phyloP scores from a whole-genome alignment of 2,113 vertebrate genomes.

The Indri indri region DNA sequence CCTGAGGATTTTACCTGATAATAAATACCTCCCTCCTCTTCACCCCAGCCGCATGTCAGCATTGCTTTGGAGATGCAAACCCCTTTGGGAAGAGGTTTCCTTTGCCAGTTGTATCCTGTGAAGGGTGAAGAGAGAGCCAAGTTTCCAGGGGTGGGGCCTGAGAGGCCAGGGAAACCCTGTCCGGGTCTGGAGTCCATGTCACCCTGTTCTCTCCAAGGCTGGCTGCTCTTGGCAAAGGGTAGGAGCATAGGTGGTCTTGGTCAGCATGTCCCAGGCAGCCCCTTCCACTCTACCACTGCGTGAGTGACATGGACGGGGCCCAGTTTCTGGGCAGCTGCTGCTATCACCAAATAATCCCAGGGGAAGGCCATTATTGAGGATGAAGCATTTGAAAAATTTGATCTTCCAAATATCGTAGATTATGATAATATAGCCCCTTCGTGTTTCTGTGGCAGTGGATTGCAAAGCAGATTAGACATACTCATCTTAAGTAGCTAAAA shows the following conservation, averaged over 20 bases:
- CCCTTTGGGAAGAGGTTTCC: background rate
- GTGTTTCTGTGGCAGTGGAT: background rate
- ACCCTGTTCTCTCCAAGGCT: background rate
- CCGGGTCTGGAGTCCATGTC: background rate
- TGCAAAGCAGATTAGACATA: background rate
- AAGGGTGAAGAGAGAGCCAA: background rate
- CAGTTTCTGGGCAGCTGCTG: background rate
- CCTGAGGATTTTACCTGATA: background rate
- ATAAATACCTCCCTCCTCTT: background rate
- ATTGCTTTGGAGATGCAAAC: background rate
- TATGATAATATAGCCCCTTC: background rate
- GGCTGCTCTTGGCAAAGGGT: background rate
- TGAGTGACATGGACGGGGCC: background rate
- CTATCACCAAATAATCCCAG: background rate
- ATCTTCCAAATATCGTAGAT: background rate
- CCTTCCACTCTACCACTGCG: background rate
- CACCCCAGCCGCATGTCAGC: background rate
- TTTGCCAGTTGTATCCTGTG: accelerated
- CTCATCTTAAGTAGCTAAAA: background rate
- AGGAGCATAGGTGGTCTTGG: background rate
- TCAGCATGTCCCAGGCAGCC: accelerated
- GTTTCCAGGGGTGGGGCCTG: background rate
- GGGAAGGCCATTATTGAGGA: background rate
- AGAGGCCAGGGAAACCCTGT: background rate
- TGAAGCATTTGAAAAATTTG: background rate